These are phyloP conservation scores for Polydesmus complanatus DNA, from an alignment of 2,888 invertebrate species.

Conservation along the genomic window DNA sequence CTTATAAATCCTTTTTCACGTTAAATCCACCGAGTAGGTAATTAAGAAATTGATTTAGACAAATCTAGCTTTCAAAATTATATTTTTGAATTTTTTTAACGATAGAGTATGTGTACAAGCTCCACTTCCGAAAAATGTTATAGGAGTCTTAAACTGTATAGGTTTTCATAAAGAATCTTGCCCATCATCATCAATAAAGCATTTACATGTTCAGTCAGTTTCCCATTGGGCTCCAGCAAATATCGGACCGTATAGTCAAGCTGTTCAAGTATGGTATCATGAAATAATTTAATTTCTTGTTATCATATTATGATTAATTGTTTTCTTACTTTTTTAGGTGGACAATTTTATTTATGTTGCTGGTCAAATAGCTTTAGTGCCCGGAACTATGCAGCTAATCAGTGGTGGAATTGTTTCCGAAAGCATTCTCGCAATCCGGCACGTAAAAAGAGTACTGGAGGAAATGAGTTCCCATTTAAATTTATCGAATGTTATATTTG, in stretches of 20 bases:
- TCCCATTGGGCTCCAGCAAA: constrained; percentile 98
- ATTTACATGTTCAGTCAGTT: constrained; percentile 88
- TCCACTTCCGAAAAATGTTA: constrained; percentile 46
- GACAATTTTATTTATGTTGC: constrained; percentile 73
- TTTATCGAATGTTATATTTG: constrained; percentile 70
- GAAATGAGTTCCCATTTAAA: constrained; percentile 60
- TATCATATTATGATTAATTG: constrained; percentile 1
- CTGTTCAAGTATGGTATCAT: no score
- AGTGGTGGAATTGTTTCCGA: constrained; percentile 59
- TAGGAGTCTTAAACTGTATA: constrained; percentile 11
- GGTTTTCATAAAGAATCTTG: neutral
- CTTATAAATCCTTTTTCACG: constrained; percentile 57
- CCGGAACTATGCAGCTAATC: constrained; percentile 58
- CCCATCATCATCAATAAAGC: constrained; percentile 41
- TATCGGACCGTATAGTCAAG: constrained; percentile 92
- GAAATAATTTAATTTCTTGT: neutral
- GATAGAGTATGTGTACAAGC: constrained; percentile 72
- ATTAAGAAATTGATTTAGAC: constrained; percentile 22
- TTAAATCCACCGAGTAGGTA: constrained; percentile 50
- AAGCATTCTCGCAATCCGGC: constrained; percentile 67
- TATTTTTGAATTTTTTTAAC: neutral
- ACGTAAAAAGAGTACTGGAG: constrained; percentile 64
- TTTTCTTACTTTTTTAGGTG: constrained; percentile 39
- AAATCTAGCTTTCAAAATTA: no score
- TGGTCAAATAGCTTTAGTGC: constrained; percentile 82